Evolutionary conservation across 2,113 vertebrate species (phyloP), one percentile per base, ranked within the genome.

Genomic region (Pomatorhinus ruficollis): DNA sequence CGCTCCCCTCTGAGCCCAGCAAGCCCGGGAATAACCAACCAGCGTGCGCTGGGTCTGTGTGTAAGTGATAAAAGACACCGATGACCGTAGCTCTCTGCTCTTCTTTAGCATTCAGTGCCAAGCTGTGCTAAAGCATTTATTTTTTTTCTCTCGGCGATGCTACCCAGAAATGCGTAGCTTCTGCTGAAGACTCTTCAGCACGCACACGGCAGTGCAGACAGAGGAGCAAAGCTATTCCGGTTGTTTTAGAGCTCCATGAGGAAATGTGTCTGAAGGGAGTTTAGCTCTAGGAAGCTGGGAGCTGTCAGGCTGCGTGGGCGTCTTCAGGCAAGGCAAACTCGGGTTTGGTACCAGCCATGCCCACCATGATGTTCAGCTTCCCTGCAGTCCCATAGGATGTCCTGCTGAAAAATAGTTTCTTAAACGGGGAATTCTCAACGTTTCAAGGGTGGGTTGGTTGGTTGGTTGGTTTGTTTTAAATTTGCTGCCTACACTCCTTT

Each of bases 61-160:
- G 1, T 1, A 1, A 20, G 21, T 1, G 35, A 30, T 11, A 15
- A 28, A 33, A 45, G 25, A n/a, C 31, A 11, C 10, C 53, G 4
- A 3, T 2, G 33, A 5, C 33, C 11, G 8, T 4, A 5, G 24
- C 25, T 17, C 42, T 50, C 54, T 11, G n/a, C 14, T 60, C 39
- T 9, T 33, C 49, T 35, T 25, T 2, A 21, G 47, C 18, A 6
- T 28, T 45, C 42, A 9, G 37, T 8, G 49, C 63, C 53, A 40
- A 53, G 20, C 37, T 14, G 18, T 21, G 45, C 59, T 27, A 12
- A 35, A 65, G 8, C 24, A 2, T 40, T 42, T 16, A 2, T 17
- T 66, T 20, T 31, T 57, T 27, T 53, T 11, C 24, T 53, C n/a
- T 42, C 10, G 15, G 23, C 23, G 11, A 3, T 30, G 50, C 35